Percentiles rank a stretch among this genome's conserved stretches.
phyloP scores from a whole-genome alignment of 2,888 invertebrate species.

The Troides aeacus region DNA sequence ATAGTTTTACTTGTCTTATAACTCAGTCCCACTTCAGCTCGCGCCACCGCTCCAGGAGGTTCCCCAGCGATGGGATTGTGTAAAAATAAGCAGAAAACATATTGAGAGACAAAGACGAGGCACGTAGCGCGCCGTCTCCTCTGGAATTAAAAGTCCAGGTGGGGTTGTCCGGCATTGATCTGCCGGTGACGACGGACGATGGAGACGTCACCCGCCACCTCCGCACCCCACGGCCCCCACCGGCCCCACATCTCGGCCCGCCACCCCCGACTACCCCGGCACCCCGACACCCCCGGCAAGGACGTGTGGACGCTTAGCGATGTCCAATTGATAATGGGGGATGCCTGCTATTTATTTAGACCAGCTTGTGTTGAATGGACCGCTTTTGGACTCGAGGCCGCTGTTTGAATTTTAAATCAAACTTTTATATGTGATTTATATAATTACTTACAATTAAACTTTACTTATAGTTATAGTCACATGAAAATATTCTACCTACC shows the following conservation, averaged over 20 bases:
- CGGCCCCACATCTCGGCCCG: constrained; percentile 21
- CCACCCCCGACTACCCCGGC: constrained; percentile 4
- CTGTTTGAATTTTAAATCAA: constrained; percentile 32
- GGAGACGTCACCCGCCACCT: constrained; percentile 54
- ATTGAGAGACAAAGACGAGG: constrained; percentile 40
- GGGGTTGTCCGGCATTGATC: constrained; percentile 76
- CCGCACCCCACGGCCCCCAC: constrained; percentile 34
- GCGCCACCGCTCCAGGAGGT: constrained; percentile 1
- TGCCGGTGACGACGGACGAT: constrained; percentile 69
- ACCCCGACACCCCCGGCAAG: constrained; percentile 10
- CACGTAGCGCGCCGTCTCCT: constrained; percentile 34
- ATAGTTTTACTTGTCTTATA: no score
- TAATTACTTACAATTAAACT: no score
- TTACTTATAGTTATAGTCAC: no score
- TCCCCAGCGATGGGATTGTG: constrained; percentile 11
- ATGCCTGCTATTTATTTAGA: constrained; percentile 42
- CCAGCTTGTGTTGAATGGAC: constrained; percentile 17
- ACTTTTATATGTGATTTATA: constrained; percentile 21
- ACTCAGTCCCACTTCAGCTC: no score
- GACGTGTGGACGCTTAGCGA: constrained; percentile 36
- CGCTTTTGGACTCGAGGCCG: constrained; percentile 37
- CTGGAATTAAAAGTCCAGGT: constrained; percentile 77
- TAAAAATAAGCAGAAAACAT: constrained; percentile 32
- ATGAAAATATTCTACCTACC: no score
- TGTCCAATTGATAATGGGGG: constrained; percentile 67